A percentile compares a stretch with the other conserved stretches of the same genome.
These are phyloP conservation scores for Pogonocichla stellata DNA, from an alignment of 2,113 vertebrate genomes.

Conservation along the genomic window DNA sequence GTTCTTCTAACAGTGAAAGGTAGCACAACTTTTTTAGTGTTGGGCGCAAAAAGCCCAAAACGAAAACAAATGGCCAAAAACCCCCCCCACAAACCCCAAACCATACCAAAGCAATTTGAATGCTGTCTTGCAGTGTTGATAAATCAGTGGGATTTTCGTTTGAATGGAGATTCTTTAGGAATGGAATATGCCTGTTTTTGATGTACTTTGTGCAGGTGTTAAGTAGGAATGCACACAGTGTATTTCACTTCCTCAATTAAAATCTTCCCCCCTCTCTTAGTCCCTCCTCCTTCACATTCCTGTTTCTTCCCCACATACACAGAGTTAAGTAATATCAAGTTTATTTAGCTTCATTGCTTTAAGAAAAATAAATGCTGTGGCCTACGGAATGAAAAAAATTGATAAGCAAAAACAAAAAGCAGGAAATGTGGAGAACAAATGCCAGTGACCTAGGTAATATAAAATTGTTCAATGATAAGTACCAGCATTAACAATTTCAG, in stretches of 20 bases:
- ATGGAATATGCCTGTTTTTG: not conserved
- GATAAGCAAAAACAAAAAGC: slow-evolving; percentile 57
- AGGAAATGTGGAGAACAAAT: slow-evolving; percentile 44
- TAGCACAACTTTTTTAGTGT: not conserved
- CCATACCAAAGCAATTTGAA: not conserved
- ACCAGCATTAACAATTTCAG: slow-evolving; percentile 62
- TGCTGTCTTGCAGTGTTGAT: not conserved
- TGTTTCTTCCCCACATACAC: not conserved
- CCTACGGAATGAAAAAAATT: slow-evolving; percentile 4
- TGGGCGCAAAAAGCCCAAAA: not conserved
- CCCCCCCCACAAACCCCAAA: fast-evolving
- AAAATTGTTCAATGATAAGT: slow-evolving; percentile 57
- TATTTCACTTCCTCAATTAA: not conserved
- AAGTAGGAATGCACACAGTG: not conserved
- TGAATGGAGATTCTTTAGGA: not conserved
- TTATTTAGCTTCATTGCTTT: slow-evolving; percentile 20
- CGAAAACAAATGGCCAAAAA: not conserved
- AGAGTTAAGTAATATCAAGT: not conserved
- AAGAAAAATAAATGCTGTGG: not conserved
- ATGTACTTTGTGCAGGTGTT: not conserved
- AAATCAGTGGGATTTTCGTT: not conserved
- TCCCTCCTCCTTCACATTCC: not conserved
- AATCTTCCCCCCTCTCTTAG: not conserved
- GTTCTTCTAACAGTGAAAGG: not conserved
- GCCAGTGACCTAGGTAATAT: slow-evolving; percentile 37